A percentile compares a stretch with the other conserved stretches of the same genome.
Evolutionary conservation across 1,140 invertebrate species (phyloP).

Genomic region (Ceratosolen solmsi): DNA sequence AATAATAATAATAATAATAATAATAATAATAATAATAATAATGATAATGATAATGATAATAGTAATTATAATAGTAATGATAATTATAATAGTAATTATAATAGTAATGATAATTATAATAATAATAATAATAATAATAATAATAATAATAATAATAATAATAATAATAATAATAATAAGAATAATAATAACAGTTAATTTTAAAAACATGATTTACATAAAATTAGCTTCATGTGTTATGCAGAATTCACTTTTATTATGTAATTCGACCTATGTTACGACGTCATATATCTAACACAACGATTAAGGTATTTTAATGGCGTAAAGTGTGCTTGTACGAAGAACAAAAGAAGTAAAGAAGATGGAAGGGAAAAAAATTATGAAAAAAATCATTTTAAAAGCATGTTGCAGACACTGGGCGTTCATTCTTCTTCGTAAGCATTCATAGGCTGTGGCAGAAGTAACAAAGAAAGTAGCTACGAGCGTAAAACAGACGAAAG

Average conservation of each 20-base stretch:
- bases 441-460: background rate
- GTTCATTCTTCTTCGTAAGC: background rate
- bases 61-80: no score
- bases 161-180: no score
- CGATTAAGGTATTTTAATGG: constrained; percentile 13
- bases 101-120: no score
- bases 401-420: background rate
- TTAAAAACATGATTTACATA: no score
- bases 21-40: no score
- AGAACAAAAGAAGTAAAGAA: constrained; percentile 12
- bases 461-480: constrained; percentile 29
- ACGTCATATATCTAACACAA: background rate
- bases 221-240: no score
- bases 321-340: background rate
- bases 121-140: no score
- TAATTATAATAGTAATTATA: no score
- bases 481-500: constrained; percentile 13
- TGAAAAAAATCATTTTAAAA: constrained; percentile 31
- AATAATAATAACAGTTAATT: no score
- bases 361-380: background rate
- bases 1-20: no score
- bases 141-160: no score
- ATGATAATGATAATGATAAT: no score
- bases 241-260: background rate
- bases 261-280: background rate